Base-by-base conservation (phyloP, 2,113 vertebrate genomes). In the Tamias sibiricus region DNA sequence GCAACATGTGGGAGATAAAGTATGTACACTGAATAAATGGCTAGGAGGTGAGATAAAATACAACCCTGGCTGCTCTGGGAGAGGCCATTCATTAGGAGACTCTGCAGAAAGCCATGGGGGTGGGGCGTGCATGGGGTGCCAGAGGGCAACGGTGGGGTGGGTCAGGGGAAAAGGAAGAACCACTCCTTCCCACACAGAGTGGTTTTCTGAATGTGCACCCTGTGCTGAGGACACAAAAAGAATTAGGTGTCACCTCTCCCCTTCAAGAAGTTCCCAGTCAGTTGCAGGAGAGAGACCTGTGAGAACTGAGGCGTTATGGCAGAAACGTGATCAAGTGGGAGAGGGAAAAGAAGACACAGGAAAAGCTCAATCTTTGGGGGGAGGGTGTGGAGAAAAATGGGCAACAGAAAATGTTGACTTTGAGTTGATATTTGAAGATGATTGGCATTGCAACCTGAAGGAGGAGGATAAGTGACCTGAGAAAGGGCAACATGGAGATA, bases 51-150 rank as follows among this genome's bases (percentile, higher is more conserved):
- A 88, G 71, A 75, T 30, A 32, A 54, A 83, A 92, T 7, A 9
- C 35, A 74, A 24, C 1, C 22, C 42, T 20, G 57, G 44, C 26
- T 8, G 24, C 64, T 75, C 64, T 13, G 2, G 26, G 62, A 47
- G 32, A 75, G 35, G 13, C 11, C 3, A 0, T n/a, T 24, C n/a
- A 81, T 44, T 20, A 59, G 62, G 22, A 24, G 37, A 35, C 22
- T 16, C 22, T 17, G 19, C 24, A 77, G 54, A 59, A 47, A 72
- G 69, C 26, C 32, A 9, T 30, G 20, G 44, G 28, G 71, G 49
- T n/a, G n/a, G n/a, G n/a, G n/a, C n/a, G 24, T 0, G 2, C 6
- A 2, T 4, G 30, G 44, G 37, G 17, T 44, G 54, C 49, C n/a
- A 8, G 9, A 0, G 17, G 68, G 57, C 64, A 66, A 35, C 30